These are phyloP conservation scores for Pedionomus torquatus DNA, from an alignment of 2,113 vertebrate genomes.

Conservation along the genomic window DNA sequence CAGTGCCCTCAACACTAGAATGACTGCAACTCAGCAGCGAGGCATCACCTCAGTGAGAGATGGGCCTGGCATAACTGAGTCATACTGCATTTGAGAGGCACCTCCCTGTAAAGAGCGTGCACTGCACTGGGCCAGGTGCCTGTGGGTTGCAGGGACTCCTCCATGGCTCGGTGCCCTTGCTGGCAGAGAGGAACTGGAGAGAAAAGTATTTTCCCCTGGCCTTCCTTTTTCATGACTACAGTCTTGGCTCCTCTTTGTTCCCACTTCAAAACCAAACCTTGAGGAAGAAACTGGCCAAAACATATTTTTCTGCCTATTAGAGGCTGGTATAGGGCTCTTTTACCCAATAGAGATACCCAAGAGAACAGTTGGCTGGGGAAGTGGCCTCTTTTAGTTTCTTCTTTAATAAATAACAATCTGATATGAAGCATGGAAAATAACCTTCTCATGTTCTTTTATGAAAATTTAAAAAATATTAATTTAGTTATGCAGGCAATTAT, in stretches of 20 bases:
- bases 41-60: background rate
- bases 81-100: background rate
- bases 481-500: background rate
- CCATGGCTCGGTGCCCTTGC: background rate
- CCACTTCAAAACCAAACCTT: background rate
- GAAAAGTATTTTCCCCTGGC: background rate
- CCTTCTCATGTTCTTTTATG: background rate
- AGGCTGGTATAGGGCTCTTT: background rate
- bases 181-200: background rate
- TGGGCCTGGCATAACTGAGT: background rate
- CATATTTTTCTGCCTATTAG: background rate
- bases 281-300: background rate
- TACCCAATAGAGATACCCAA: background rate
- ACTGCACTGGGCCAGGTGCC: fast-evolving
- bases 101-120: background rate
- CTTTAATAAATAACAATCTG: background rate
- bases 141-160: background rate
- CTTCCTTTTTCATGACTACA: background rate
- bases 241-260: background rate
- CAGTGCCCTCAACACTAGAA: background rate
- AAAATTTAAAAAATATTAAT: background rate
- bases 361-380: background rate
- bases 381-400: background rate
- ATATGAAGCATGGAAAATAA: background rate
- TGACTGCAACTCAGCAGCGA: fast-evolving